Conservation (phyloP, 2,113 vertebrate species). For the Corapipo altera region DNA sequence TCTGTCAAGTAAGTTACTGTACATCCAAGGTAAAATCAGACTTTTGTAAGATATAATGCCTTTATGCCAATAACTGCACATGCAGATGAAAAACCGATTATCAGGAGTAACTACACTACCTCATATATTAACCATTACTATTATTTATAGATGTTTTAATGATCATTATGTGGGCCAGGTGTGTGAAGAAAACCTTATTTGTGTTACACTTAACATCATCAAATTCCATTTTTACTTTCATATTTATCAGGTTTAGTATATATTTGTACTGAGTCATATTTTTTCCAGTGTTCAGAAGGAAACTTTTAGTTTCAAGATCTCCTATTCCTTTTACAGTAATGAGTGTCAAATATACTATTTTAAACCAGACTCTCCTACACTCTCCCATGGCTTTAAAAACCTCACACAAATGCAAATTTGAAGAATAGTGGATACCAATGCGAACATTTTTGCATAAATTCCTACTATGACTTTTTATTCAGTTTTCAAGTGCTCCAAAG, state of each 20-base stretch:
- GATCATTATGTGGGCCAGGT: not conserved
- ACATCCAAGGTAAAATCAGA: not conserved
- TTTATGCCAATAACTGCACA: not conserved
- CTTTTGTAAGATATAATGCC: not conserved
- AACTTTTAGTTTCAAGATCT: not conserved
- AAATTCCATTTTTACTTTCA: not conserved
- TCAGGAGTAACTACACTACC: not conserved
- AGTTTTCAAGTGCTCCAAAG: not conserved
- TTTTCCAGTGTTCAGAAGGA: not conserved
- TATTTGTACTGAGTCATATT: not conserved
- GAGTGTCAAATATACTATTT: not conserved
- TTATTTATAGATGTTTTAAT: not conserved
- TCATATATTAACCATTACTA: not conserved
- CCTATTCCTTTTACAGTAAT: not conserved
- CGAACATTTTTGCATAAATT: not conserved
- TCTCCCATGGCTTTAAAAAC: not conserved
- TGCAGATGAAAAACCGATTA: not conserved
- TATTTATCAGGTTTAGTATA: fast-evolving
- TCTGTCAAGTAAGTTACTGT: not conserved
- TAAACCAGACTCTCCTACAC: not conserved
- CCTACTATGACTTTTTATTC: not conserved
- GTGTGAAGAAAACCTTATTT: not conserved
- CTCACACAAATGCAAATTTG: not conserved
- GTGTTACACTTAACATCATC: not conserved
- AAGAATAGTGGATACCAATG: not conserved